Base-by-base conservation (phyloP, 2,113 vertebrate genomes). In the Tylochromis polylepis region DNA sequence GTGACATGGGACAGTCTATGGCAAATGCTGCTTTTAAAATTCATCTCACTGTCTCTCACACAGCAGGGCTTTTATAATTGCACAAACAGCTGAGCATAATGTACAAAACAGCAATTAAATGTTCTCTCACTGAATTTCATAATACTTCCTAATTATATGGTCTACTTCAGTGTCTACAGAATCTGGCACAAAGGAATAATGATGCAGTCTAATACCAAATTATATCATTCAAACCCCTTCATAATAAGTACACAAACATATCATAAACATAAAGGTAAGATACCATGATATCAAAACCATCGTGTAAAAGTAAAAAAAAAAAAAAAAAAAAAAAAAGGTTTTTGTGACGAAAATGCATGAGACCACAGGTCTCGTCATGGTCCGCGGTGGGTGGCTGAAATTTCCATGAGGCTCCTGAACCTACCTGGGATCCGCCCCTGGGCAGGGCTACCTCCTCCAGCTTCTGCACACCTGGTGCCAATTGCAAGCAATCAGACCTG, bases 61-160 rank as follows among this genome's bases (percentile, higher is more conserved):
- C 75, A 83, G 79, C 46, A 58, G 84, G 65, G n/a, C 22, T 84
- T 41, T 86, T 59, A 56, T 85, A 62, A 86, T 87, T 79, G 67
- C 87, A 75, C 55, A 56, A 90, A 88, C 65, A 83, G 84, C 53
- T 75, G 78, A 85, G 75, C 59, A 49, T 70, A 90, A 87, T 89
- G 85, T 75, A 58, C 56, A 81, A 85, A 90, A 79, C 59, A 72
- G 22, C 60, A 87, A 87, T 88, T 87, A 81, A 87, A 87, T 81
- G 22, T 70, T 78, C 29, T 88, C 12, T 79, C n/a, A 4, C 12
- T 85, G 80, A 55, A 85, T 72, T 88, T 86, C 29, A 72, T 62
- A 77, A 87, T 72, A 36, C 11, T 27, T 62, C 27, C 29, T 72
- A 67, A 83, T 86, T 85, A 87, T 75, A 31, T 15, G 56, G 55